phyloP scores from a whole-genome alignment of 2,113 vertebrate genomes.

The Alligator sinensis region DNA sequence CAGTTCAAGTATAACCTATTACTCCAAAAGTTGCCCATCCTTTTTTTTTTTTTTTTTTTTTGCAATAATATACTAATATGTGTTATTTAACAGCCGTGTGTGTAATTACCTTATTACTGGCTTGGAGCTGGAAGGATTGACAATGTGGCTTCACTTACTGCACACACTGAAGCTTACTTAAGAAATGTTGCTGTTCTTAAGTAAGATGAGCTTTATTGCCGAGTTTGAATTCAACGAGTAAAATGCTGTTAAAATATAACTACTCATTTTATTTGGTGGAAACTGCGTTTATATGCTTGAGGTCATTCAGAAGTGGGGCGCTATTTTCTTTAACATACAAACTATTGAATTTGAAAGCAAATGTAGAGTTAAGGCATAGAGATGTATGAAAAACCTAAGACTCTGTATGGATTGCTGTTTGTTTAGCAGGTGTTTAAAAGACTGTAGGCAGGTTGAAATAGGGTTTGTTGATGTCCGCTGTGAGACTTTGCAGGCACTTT shows the following conservation, averaged over 20 bases:
- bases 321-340: slow-evolving; percentile 24
- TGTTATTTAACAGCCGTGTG: background rate
- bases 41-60: too few species aligned
- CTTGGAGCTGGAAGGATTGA: slow-evolving; percentile 7
- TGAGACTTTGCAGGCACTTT: slow-evolving; percentile 60
- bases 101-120: background rate
- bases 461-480: slow-evolving; percentile 53
- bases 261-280: background rate
- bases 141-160: slow-evolving; percentile 8
- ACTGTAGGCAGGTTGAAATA: slow-evolving; percentile 62
- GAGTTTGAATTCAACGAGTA: slow-evolving; percentile 21
- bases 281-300: slow-evolving; percentile 23
- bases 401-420: slow-evolving; percentile 33
- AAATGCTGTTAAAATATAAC: slow-evolving; percentile 33
- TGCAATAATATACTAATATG: background rate
- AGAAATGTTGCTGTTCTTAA: slow-evolving; percentile 29
- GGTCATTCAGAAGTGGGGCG: slow-evolving; percentile 34
- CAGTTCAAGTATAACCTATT: background rate
- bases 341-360: slow-evolving; percentile 50
- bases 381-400: background rate
- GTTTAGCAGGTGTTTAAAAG: slow-evolving; percentile 71
- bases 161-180: slow-evolving; percentile 36
- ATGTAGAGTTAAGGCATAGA: background rate
- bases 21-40: background rate
- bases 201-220: background rate